Evolutionary conservation across 2,113 vertebrate genomes (phyloP).

Genomic region (Tenebrosternarchus preto): DNA sequence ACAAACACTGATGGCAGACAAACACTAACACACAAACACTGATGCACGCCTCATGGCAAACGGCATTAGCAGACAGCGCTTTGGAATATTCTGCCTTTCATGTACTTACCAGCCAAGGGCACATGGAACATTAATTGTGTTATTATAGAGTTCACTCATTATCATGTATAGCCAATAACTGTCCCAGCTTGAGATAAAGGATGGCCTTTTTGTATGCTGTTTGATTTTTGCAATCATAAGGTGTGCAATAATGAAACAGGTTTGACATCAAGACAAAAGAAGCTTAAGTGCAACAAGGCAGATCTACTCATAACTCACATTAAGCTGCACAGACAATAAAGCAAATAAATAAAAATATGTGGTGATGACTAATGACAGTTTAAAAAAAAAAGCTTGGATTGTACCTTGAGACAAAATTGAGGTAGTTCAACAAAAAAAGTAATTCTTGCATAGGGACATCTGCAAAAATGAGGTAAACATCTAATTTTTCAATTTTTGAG

Average conservation of each 20-base stretch:
- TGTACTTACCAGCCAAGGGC: slow-evolving; percentile 38
- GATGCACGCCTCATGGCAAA: slow-evolving; percentile 52
- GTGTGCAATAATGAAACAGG: not conserved
- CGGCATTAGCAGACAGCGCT: slow-evolving; percentile 30
- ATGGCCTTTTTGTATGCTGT: not conserved
- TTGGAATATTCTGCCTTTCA: slow-evolving; percentile 51
- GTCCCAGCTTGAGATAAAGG: slow-evolving; percentile 38
- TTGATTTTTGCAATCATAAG: not conserved
- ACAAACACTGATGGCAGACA: slow-evolving; percentile 49
- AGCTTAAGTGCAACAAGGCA: not conserved
- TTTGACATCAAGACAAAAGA: slow-evolving; percentile 1
- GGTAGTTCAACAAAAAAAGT: slow-evolving; percentile 19
- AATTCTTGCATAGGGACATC: not conserved
- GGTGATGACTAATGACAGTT: slow-evolving; percentile 10
- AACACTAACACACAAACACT: slow-evolving; percentile 44
- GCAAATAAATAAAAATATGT: not conserved
- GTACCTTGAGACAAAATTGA: not conserved
- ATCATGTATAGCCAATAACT: slow-evolving; percentile 41
- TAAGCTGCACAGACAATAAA: not conserved
- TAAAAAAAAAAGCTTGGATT: not conserved
- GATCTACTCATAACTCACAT: slow-evolving; percentile 5
- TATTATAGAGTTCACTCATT: slow-evolving; percentile 37
- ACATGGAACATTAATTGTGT: slow-evolving; percentile 45
- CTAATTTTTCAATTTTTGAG: slow-evolving; percentile 15
- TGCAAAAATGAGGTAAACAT: slow-evolving; percentile 23